Conservation (phyloP, 2,888 invertebrate species). For the Macrosoma leucophasiata region DNA sequence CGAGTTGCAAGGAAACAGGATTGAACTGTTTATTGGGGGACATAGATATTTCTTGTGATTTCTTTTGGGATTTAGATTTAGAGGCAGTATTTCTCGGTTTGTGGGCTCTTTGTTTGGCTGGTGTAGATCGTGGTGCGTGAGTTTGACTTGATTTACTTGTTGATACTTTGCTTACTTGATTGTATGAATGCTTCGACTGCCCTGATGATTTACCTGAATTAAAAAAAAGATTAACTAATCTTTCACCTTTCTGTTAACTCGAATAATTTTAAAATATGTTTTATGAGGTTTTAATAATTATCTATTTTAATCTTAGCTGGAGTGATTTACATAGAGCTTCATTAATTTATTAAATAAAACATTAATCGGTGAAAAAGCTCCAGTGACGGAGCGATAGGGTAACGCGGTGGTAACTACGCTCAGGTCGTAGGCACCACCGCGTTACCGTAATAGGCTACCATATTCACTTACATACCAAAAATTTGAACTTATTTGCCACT, state of each 20-base stretch:
- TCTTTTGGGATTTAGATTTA: slow-evolving; percentile 45
- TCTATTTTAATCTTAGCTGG: no score
- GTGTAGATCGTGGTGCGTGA: slow-evolving; percentile 39
- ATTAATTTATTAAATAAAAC: no score
- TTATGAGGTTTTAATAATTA: neutral
- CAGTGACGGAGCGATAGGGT: no score
- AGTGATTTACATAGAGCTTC: neutral
- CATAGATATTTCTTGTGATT: slow-evolving; percentile 42
- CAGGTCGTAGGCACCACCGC: no score
- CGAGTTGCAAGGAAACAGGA: slow-evolving; percentile 41
- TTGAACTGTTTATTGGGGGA: slow-evolving; percentile 52
- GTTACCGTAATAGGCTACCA: no score
- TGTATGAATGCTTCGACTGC: slow-evolving; percentile 70
- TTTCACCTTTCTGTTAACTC: neutral
- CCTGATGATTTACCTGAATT: slow-evolving; percentile 64
- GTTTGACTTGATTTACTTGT: slow-evolving; percentile 65
- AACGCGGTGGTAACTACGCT: no score
- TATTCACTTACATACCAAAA: no score
- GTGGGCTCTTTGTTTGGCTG: slow-evolving; percentile 48
- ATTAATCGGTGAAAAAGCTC: no score
- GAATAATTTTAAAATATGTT: neutral
- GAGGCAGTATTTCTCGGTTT: slow-evolving; percentile 29
- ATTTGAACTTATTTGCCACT: no score
- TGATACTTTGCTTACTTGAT: slow-evolving; percentile 72
- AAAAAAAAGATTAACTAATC: slow-evolving; percentile 9